A percentile compares a stretch with the other conserved stretches of the same genome.
Conservation (phyloP, 1,140 invertebrate genomes). For the Meteorus sp. region DNA sequence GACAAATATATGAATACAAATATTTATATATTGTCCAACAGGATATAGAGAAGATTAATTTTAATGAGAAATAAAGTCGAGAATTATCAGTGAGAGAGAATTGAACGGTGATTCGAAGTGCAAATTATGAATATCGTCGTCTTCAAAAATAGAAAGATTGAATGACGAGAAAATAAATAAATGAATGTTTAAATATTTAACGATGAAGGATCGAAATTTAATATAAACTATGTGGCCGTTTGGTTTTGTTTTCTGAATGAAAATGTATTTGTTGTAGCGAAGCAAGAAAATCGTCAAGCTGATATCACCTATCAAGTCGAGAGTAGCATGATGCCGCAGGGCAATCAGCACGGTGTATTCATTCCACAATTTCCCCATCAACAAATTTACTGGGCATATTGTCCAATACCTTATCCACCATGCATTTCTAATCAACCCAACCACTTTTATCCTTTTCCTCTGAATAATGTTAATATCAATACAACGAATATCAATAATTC, state of each 20-base stretch:
- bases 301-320: constrained; percentile 51
- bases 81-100: constrained; percentile 9
- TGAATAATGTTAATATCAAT: neutral
- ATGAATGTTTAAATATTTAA: neutral
- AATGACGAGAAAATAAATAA: neutral
- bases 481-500: neutral
- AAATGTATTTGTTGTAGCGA: constrained; percentile 57
- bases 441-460: neutral
- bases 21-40: too few relatives aligned
- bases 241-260: constrained; percentile 47
- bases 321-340: constrained; percentile 45
- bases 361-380: constrained; percentile 33
- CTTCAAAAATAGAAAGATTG: too few relatives aligned
- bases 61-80: neutral
- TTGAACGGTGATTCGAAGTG: too few relatives aligned
- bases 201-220: neutral
- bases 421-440: neutral
- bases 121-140: too few relatives aligned
- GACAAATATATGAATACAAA: too few relatives aligned
- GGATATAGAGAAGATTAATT: too few relatives aligned
- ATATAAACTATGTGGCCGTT: constrained; percentile 23
- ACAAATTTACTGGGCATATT: constrained; percentile 39
- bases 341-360: constrained; percentile 51
- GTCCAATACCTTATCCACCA: constrained; percentile 32
- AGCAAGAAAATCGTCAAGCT: constrained; percentile 55